Percentiles rank a stretch among this genome's conserved stretches.
These are phyloP conservation scores for Mythimna albipuncta DNA, from an alignment of 2,888 invertebrate genomes.

Conservation along the genomic window DNA sequence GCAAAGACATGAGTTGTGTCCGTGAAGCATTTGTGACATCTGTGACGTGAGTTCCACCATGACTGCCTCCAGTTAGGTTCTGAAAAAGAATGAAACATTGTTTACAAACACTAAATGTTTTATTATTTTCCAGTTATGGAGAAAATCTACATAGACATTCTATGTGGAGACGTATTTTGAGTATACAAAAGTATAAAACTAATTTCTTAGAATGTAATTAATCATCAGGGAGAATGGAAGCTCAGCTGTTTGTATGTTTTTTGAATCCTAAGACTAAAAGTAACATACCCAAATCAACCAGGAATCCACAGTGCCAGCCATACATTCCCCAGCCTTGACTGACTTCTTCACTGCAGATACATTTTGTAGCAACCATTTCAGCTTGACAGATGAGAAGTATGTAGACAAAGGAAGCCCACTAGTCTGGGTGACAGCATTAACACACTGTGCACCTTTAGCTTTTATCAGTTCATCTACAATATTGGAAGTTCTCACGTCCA, in stretches of 20 bases:
- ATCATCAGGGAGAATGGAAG: no score
- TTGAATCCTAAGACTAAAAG: neutral
- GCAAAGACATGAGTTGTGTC: constrained; percentile 98
- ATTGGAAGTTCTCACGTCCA: constrained; percentile 96
- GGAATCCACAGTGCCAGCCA: constrained; percentile 97
- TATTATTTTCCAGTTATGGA: no score
- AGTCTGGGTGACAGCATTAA: constrained; percentile 82
- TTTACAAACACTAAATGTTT: no score
- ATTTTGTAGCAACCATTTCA: constrained; percentile 98
- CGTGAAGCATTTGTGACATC: constrained; percentile 99
- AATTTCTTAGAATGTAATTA: no score
- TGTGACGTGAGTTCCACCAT: constrained; percentile 94
- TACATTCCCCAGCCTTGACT: constrained; percentile 92
- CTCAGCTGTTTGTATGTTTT: no score
- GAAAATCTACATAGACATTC: no score
- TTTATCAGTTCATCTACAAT: constrained; percentile 94
- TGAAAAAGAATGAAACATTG: constrained; percentile 65
- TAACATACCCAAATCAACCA: constrained; percentile 97
- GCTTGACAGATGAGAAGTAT: constrained; percentile 98
- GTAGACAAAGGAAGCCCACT: constrained; percentile 99
- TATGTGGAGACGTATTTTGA: no score
- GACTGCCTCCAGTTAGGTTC: constrained; percentile 91
- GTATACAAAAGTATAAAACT: no score
- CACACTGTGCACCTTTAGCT: constrained; percentile 81
- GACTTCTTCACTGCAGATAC: constrained; percentile 93